Evolutionary conservation across 2,113 vertebrate genomes (phyloP).

Genomic region (Bostrychus sinensis): DNA sequence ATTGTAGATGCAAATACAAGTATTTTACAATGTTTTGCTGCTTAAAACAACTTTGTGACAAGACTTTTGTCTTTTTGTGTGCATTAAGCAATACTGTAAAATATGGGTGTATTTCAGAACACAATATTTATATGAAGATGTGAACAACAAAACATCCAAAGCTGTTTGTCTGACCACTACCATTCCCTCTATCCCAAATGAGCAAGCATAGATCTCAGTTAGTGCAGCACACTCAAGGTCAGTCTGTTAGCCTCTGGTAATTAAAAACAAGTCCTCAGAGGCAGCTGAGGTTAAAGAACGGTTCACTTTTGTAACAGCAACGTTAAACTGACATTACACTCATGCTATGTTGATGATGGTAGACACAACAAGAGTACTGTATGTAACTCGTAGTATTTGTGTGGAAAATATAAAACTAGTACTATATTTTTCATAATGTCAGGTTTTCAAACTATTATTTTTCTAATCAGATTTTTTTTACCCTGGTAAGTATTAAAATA

Average conservation of each 20-base stretch:
- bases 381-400: slow-evolving; percentile 27
- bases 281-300: slow-evolving; percentile 86
- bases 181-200: slow-evolving; percentile 69
- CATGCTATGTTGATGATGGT: slow-evolving; percentile 63
- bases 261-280: slow-evolving; percentile 90
- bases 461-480: too few species aligned
- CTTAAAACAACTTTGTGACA: too few species aligned
- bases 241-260: slow-evolving; percentile 88
- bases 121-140: slow-evolving; percentile 10
- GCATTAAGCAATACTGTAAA: too few species aligned
- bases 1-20: slow-evolving; percentile 10
- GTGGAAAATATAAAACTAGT: slow-evolving; percentile 15
- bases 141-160: slow-evolving; percentile 33
- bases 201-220: slow-evolving; percentile 82
- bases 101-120: too few species aligned
- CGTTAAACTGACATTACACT: slow-evolving; percentile 74
- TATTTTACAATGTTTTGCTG: slow-evolving; percentile 2
- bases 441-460: too few species aligned
- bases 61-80: too few species aligned
- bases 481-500: too few species aligned
- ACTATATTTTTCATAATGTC: too few species aligned
- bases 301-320: slow-evolving; percentile 72
- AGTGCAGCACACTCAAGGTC: slow-evolving; percentile 85
- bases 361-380: slow-evolving; percentile 34
- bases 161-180: slow-evolving; percentile 47